Evolutionary conservation across 2,797 vertebrate genomes (phyloP), one percentile per base, ranked within the genome.

Genomic region (Sebastes trivittatus): DNA sequence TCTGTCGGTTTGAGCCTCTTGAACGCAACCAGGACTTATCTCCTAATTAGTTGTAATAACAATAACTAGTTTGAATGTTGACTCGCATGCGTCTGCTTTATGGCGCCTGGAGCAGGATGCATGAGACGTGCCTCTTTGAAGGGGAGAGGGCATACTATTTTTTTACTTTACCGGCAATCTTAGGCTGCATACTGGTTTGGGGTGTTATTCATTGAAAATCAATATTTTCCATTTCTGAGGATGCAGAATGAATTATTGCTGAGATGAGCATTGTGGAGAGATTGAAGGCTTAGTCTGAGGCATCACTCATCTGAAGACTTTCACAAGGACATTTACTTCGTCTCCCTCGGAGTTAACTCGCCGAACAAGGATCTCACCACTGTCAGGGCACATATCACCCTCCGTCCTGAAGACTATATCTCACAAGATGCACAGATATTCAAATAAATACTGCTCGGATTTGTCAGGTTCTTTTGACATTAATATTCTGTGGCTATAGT

Each of bases 181-280:
- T 27, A 59, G 81, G 68, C 67, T 80, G 81, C 77, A 65, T 67
- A 82, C 80, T 80, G 89, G 84, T 93, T 91, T 88, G 77, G 84
- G 89, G 85, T 90, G 92, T 92, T 92, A 86, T 90, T 94, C 85
- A 93, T 89, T 93, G 92, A 92, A 94, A 94, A 95, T 94, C 93
- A 90, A 94, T 94, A 93, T 93, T 94, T 95, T 95, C 91, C 89
- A 93, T 93, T 94, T 94, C 90, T 93, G 87, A 92, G 92, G 92
- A 93, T 93, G 88, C 90, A 82, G 83, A 91, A 92, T 94, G 89
- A 94, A 93, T 93, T 95, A 93, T 93, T 91, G 86, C 87, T 86
- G 91, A 89, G 91, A 94, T 92, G 91, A 93, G 82, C 88, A 86
- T 86, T 87, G 91, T 90, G 87, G 83, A 80, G 87, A 93, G 92